Percentiles rank a stretch among this genome's conserved stretches.
Evolutionary conservation across 2,113 vertebrate genomes (phyloP).

Genomic region (Picathartes gymnocephalus): DNA sequence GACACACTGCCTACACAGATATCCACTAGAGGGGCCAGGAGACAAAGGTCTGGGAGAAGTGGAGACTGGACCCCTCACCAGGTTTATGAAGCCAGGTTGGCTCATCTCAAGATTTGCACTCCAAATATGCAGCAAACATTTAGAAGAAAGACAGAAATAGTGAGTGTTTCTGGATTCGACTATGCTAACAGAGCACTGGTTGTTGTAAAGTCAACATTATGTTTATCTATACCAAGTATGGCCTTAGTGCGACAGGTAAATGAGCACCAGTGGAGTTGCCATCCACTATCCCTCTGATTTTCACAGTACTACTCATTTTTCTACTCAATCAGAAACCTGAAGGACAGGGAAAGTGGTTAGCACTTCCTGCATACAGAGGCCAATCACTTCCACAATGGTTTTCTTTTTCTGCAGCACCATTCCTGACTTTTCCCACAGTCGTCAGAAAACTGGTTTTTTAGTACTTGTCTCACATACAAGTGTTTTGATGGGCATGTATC

Average conservation of each 20-base stretch:
- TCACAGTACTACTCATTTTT: not conserved
- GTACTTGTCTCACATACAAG: not conserved
- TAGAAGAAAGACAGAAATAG: not conserved
- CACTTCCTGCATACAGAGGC: not conserved
- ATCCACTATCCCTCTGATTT: not conserved
- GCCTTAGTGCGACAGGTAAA: not conserved
- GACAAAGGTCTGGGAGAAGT: not conserved
- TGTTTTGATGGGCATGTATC: rapidly evolving
- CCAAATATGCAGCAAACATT: not conserved
- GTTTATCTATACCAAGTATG: not conserved
- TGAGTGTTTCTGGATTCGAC: not conserved
- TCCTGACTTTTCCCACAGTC: not conserved
- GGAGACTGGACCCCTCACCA: not conserved
- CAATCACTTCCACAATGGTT: not conserved
- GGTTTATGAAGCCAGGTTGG: not conserved
- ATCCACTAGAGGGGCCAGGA: not conserved
- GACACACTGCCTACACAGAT: not conserved
- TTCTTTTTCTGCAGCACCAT: not conserved
- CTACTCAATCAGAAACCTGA: not conserved
- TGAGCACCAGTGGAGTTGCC: not conserved
- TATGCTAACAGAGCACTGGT: not conserved
- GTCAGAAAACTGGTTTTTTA: not conserved
- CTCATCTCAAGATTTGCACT: not conserved
- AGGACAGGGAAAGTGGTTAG: not conserved
- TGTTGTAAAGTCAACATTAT: not conserved